A percentile compares a stretch with the other conserved stretches of the same genome.
These are phyloP conservation scores for Lepetodrilus schrolli DNA, from an alignment of 2,888 invertebrate genomes.

Conservation along the genomic window DNA sequence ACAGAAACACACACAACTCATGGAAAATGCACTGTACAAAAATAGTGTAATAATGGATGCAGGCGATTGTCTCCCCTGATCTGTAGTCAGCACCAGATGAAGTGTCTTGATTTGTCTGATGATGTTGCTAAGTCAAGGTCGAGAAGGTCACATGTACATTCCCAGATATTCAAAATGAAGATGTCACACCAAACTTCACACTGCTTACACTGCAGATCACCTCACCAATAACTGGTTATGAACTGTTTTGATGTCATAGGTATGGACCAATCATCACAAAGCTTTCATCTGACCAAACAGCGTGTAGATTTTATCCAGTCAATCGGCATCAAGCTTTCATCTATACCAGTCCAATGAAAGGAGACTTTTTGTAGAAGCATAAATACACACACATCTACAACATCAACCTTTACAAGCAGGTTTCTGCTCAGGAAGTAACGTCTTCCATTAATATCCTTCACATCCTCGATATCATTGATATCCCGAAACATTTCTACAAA, in stretches of 20 bases:
- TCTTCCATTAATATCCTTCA: too few species aligned
- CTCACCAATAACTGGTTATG: too few species aligned
- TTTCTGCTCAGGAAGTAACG: too few species aligned
- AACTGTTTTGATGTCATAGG: too few species aligned
- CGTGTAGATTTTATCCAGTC: too few species aligned
- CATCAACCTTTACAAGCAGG: too few species aligned
- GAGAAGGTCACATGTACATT: too few species aligned
- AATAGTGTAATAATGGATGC: constrained; percentile 16
- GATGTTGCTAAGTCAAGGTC: too few species aligned
- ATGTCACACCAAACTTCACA: background rate
- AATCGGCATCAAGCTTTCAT: background rate
- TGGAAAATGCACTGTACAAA: constrained; percentile 19
- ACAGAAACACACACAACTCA: constrained; percentile 26
- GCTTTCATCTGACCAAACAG: background rate
- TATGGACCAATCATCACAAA: background rate
- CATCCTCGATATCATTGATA: background rate
- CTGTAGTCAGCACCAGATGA: background rate
- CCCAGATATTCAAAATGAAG: background rate
- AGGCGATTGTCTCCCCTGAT: background rate
- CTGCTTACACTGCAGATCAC: background rate
- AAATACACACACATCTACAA: too few species aligned
- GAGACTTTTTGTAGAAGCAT: too few species aligned
- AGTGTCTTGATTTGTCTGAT: background rate
- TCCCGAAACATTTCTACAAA: too few species aligned
- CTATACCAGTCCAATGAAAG: background rate